A percentile compares a stretch with the other conserved stretches of the same genome.
Conservation (phyloP, 2,797 vertebrate species). For the Cirrhinus molitorella region DNA sequence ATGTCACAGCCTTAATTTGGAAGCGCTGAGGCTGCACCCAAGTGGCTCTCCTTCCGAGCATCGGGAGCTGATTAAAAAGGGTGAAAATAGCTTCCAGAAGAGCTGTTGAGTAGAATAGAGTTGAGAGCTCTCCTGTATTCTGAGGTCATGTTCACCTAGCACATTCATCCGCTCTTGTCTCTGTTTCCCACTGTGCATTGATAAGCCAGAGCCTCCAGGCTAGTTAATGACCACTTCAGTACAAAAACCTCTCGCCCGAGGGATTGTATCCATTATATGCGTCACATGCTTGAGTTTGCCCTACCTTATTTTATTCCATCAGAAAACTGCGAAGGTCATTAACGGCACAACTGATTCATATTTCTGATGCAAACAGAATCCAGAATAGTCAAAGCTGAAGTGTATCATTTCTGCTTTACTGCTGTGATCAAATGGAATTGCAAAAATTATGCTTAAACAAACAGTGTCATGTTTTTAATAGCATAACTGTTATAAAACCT, state of each 20-base stretch:
- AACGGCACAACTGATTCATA: not conserved
- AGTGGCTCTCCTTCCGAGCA: conserved; percentile 16
- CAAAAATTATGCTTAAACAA: not conserved
- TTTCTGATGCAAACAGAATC: not conserved
- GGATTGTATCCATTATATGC: not conserved
- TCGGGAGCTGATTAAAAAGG: conserved; percentile 41
- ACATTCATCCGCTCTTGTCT: conserved; percentile 4
- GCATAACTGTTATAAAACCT: not conserved
- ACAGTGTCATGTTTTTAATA: not conserved
- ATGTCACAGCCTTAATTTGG: conserved; percentile 49
- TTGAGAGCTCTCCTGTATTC: conserved; percentile 28
- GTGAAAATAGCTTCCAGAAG: conserved; percentile 44
- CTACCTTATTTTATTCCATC: not conserved
- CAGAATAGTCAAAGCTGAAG: not conserved
- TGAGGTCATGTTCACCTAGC: conserved; percentile 45
- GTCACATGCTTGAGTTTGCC: not conserved
- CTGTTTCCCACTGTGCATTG: not conserved
- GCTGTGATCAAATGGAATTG: not conserved
- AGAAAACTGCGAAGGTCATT: not conserved
- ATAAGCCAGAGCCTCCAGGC: not conserved
- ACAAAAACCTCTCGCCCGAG: conserved; percentile 10
- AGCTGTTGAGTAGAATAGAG: conserved; percentile 26
- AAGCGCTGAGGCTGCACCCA: not conserved
- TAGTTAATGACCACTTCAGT: conserved; percentile 38
- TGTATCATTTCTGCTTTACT: not conserved